Percentiles rank a stretch among this genome's conserved stretches.
These are phyloP conservation scores for Sinocyclocheilus rhinocerous DNA, from an alignment of 2,113 vertebrate genomes.

Conservation along the genomic window DNA sequence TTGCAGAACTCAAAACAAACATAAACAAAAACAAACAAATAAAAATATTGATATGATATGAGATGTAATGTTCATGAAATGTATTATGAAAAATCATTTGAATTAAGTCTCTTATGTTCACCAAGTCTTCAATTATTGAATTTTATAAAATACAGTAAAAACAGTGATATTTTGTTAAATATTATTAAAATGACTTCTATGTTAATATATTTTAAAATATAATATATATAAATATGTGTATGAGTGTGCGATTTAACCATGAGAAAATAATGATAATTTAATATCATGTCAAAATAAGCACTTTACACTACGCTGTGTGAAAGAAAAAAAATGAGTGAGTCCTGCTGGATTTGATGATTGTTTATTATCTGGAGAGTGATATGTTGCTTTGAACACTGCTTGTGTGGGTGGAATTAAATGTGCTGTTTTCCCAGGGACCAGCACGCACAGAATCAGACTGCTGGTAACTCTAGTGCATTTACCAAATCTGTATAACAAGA, in stretches of 20 bases:
- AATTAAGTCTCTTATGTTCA: too few relatives aligned
- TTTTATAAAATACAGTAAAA: neutral
- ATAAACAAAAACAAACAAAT: neutral
- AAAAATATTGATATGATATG: neutral
- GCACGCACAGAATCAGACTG: neutral
- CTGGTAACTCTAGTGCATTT: neutral
- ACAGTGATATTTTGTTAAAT: neutral
- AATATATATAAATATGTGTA: neutral
- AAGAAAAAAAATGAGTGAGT: neutral
- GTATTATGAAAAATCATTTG: too few relatives aligned
- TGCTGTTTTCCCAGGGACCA: constrained; percentile 12
- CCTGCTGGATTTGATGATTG: constrained; percentile 8
- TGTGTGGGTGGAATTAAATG: constrained; percentile 34
- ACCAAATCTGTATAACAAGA: neutral
- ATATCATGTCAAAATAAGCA: neutral
- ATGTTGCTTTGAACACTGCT: neutral
- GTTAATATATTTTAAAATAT: neutral
- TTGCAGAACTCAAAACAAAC: neutral
- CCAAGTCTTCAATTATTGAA: too few relatives aligned
- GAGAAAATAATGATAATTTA: neutral
- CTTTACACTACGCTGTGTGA: neutral
- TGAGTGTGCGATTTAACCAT: neutral
- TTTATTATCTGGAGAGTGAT: constrained; percentile 22
- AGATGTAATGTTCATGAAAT: neutral
- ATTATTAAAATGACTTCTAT: neutral